Base-by-base conservation (phyloP, 2,113 vertebrate genomes). In the Pangasianodon hypophthalmus region DNA sequence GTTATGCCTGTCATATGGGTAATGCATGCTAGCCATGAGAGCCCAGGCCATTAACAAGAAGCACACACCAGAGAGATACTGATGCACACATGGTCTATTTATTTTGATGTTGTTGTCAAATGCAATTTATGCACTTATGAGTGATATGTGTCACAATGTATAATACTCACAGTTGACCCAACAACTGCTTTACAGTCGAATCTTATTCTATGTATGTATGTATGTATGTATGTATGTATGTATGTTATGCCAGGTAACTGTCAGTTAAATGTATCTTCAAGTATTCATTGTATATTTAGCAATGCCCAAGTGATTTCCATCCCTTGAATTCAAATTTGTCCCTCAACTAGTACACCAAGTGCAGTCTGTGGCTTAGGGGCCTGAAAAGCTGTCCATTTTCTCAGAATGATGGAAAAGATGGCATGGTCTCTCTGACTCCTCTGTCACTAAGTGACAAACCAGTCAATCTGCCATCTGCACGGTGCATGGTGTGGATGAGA, bases 381-480 rank as follows among this genome's bases (percentile, higher is more conserved):
- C 37, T 60, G 67, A 44, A 60, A 8, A 52, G 24, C n/a, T 79
- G 71, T 50, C 46, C 84, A 80, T 86, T 67, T 85, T 79, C 32
- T 69, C 60, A 52, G 58, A 41, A 0, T 62, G 58, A 80, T 79
- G 46, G 56, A 89, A 62, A 79, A 85, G 52, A 79, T 67, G 81
- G 81, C 82, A 85, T 44, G 56, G 18, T 77, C 83, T 56, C 56
- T 37, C 82, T 77, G n/a, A 67, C 82, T 48, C 73, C 32, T n/a
- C 73, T 67, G 58, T 80, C 88, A 75, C 83, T 62, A 56, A 89
- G 88, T 75, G 84, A 86, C 60, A 56, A 86, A 52, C 4, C 58
- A 86, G 84, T 79, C 73, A 81, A 54, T 69, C 84, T 86, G 73
- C 88, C 88, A 89, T 89, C 73, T 89, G 88, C 60, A 85, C 32